Evolutionary conservation across 2,797 vertebrate genomes (phyloP), one percentile per base, ranked within the genome.

Genomic region (Labeo calbasu): DNA sequence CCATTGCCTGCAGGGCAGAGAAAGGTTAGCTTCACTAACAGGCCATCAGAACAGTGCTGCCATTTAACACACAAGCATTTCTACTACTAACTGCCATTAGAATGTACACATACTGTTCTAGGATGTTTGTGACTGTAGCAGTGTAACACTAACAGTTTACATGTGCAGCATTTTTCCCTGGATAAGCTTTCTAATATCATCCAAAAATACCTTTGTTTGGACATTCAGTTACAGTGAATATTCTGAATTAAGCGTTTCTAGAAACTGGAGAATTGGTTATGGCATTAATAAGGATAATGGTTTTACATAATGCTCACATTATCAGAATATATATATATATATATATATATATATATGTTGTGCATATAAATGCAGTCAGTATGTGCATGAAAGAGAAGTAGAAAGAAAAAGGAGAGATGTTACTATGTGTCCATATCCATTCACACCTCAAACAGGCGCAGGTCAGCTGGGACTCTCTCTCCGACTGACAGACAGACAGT

Each of bases 401-500:
- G 25, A 48, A 43, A 19, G n/a, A 48, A 77, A 51, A 72, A 82
- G 8, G 15, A 65, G 2, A 48, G 17, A 65, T n/a, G 23, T 57
- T 13, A 13, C 36, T 36, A n/a, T 55, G 63, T 6, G 13, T 53
- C 46, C 48, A 63, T 76, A 53, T 61, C 5, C 40, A 15, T n/a
- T 53, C 71, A 51, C 90, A 99, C 98, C 96, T 99, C 98, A 28
- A 97, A 98, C 5, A 99, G 93, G 0, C 98, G 96, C 6, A 99
- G 94, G 89, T 99, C 98, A 25, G 98, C 97, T 1, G 98, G 98
- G 87, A 99, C 97, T 88, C 97, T 95, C 93, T 99, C 98, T 57
- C 98, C 98, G 77, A 99, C 97, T 8, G 97, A 94, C 63, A 99
- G 92, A 91, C 96, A 98, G 70, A 99, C 96, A 0, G 98, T 99